A percentile compares a stretch with the other conserved stretches of the same genome.
These are phyloP conservation scores for Catharus minimus DNA, from an alignment of 2,113 vertebrate species.

Conservation along the genomic window DNA sequence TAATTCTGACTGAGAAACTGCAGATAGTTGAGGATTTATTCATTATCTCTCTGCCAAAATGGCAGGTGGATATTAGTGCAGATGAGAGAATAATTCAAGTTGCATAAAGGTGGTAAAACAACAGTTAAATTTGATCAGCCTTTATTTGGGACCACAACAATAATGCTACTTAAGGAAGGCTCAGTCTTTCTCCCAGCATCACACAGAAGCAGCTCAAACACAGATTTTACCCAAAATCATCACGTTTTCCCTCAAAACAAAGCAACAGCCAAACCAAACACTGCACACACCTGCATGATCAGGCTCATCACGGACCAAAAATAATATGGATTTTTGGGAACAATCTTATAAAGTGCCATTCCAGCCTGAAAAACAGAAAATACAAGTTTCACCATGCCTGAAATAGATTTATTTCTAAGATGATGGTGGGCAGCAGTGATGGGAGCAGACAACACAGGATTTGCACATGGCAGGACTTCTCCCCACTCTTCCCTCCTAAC, in stretches of 20 bases:
- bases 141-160: neutral
- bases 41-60: neutral
- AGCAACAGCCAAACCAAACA: neutral
- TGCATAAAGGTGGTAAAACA: neutral
- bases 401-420: neutral
- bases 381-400: neutral
- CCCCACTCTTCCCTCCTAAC: neutral
- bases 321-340: conserved; percentile 98
- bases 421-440: rapidly evolving
- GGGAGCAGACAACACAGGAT: neutral
- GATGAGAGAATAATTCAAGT: neutral
- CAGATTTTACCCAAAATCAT: neutral
- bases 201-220: neutral
- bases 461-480: neutral
- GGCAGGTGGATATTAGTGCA: neutral
- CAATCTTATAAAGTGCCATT: conserved; percentile 98
- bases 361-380: conserved; percentile 86
- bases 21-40: neutral
- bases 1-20: neutral
- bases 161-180: neutral
- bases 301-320: conserved; percentile 99
- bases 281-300: conserved; percentile 92
- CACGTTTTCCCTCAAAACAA: neutral
- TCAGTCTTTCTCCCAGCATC: neutral
- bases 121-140: neutral